Evolutionary conservation across 2,888 invertebrate genomes (phyloP).

Genomic region (Cerastis leucographa): DNA sequence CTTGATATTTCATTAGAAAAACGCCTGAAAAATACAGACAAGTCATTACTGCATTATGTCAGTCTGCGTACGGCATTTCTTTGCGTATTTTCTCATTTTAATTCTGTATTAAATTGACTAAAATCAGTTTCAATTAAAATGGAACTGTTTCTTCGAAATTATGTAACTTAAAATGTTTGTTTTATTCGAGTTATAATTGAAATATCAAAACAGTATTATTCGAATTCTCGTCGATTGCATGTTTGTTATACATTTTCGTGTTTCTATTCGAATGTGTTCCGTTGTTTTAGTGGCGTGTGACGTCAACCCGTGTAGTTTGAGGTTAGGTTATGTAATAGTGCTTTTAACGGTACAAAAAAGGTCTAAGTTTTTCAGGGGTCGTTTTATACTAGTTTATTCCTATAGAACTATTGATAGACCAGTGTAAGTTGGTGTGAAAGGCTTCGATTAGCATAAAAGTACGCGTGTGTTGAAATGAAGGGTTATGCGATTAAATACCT

Average conservation of each 20-base stretch:
- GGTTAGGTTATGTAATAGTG: conserved; percentile 88
- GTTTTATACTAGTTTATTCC: conserved; percentile 47
- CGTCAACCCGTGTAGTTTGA: conserved; percentile 77
- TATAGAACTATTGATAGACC: conserved; percentile 25
- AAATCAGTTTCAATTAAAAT: conserved; percentile 30
- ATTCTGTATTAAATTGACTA: conserved; percentile 34
- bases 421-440: conserved; percentile 35
- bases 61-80: conserved; percentile 70
- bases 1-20: conserved; percentile 11
- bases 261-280: conserved; percentile 50
- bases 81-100: conserved; percentile 44
- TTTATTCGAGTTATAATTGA: conserved; percentile 32
- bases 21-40: conserved; percentile 57
- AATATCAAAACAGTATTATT: conserved; percentile 45
- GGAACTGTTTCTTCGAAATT: conserved; percentile 24
- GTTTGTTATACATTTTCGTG: conserved; percentile 64
- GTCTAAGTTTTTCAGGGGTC: conserved; percentile 62
- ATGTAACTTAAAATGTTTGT: conserved; percentile 46
- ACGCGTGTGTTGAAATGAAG: conserved; percentile 26
- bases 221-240: conserved; percentile 55
- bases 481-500: conserved; percentile 12
- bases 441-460: conserved; percentile 34
- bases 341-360: conserved; percentile 67
- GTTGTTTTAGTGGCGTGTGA: conserved; percentile 68
- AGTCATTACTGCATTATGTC: conserved; percentile 85